Evolutionary conservation across 2,113 vertebrate genomes (phyloP).

Genomic region (Pampusana beccarii): DNA sequence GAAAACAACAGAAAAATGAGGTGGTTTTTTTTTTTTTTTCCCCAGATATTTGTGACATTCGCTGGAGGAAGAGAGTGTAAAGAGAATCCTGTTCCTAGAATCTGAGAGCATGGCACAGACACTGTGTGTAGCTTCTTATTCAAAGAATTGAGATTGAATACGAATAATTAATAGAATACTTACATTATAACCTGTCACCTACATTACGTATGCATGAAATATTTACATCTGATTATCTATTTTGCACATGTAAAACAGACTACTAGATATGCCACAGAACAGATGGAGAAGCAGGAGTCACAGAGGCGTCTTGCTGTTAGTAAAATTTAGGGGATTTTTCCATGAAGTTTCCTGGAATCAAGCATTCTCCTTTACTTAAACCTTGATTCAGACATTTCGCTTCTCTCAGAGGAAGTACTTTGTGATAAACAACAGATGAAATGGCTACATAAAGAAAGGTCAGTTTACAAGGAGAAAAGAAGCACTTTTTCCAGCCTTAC

Average conservation of each 20-base stretch:
- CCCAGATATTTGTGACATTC: background rate
- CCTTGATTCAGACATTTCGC: background rate
- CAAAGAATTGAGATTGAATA: background rate
- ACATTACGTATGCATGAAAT: background rate
- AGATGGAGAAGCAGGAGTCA: background rate
- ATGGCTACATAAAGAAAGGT: background rate
- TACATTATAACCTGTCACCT: background rate
- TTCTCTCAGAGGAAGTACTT: background rate
- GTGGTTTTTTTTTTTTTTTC: background rate
- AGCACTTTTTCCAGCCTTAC: background rate
- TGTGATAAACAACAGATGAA: background rate
- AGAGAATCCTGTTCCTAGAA: background rate
- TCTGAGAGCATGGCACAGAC: background rate
- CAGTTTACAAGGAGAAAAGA: background rate
- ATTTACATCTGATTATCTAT: background rate
- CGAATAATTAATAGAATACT: background rate
- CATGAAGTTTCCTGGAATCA: background rate
- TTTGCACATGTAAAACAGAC: background rate
- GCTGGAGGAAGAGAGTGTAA: background rate
- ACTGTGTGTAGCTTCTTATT: background rate
- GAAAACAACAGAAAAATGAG: background rate
- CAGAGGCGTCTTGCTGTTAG: background rate
- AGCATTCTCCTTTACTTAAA: background rate
- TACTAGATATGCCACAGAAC: background rate
- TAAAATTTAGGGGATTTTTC: background rate